Base-by-base conservation (phyloP, 2,113 vertebrate species). In the Pangasianodon hypophthalmus region DNA sequence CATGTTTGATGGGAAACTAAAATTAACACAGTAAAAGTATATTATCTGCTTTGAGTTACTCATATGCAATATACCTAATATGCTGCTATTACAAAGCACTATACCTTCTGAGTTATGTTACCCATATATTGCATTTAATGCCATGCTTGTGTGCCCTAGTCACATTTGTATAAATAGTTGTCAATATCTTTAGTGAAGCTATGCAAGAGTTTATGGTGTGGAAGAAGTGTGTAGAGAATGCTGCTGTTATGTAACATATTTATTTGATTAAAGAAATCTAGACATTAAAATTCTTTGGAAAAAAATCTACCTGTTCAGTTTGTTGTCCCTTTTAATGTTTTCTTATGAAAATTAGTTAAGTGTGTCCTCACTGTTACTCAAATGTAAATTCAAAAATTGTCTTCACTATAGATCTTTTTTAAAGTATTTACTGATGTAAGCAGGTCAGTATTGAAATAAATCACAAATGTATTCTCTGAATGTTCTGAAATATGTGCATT, bases 251-350 rank as follows among this genome's bases (percentile, higher is more conserved):
- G 41, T 79, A 87, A 89, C 46, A 13, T 85, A 91, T 85, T 85
- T 73, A 87, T 91, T 60, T 84, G 88, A 88, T 90, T 84, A 73
- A 88, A 87, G 50, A 84, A 52, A 84, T 87, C 32, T 90, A 91
- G 90, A 90, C 87, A 92, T 92, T 92, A 92, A 91, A 92, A 87
- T 83, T 86, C 48, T 46, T 89, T 90, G 85, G n/a, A 58, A 91
- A 85, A 87, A 80, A 85, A 29, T 7, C 64, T 73, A n/a, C 86
- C 62, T 84, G 64, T 56, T 77, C 62, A 87, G 44, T 89, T 91
- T 85, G 88, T 90, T 60, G 44, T 90, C 56, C 60, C 24, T 88
- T 87, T 89, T 37, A 69, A 84, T 91, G n/a, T 71, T 85, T 21
- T 79, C 26, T 58, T 71, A 52, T 80, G 9, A 19, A 89, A 54